These are phyloP conservation scores for Acanthurus tractus DNA, from an alignment of 2,797 vertebrate species.

Conservation along the genomic window DNA sequence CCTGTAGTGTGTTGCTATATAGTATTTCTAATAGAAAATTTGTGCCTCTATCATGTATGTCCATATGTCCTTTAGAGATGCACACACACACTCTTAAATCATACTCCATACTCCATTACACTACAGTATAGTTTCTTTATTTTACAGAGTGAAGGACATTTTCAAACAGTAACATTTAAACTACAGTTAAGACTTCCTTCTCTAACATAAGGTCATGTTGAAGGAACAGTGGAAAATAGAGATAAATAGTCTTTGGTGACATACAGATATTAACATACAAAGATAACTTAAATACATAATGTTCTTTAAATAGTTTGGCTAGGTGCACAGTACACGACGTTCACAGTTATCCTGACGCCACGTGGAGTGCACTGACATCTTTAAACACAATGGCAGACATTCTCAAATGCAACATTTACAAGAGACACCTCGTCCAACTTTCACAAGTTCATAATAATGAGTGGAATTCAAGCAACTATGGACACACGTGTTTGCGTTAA, in stretches of 20 bases:
- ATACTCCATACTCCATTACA: constrained; percentile 52
- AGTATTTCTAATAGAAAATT: neutral
- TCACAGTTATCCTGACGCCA: constrained; percentile 51
- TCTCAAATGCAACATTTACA: constrained; percentile 72
- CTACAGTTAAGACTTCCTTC: constrained; percentile 64
- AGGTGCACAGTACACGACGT: constrained; percentile 52
- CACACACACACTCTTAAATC: constrained; percentile 56
- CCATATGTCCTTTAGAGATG: neutral
- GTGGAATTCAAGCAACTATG: constrained; percentile 69
- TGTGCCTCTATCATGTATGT: neutral
- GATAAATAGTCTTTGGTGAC: constrained; percentile 85
- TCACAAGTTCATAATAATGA: constrained; percentile 68
- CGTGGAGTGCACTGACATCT: constrained; percentile 61
- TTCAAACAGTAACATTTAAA: constrained; percentile 71
- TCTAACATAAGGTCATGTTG: constrained; percentile 36
- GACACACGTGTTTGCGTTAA: constrained; percentile 70
- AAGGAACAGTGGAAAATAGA: constrained; percentile 58
- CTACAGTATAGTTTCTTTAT: constrained; percentile 81
- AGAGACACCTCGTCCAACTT: constrained; percentile 51
- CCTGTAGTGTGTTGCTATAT: neutral
- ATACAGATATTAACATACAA: constrained; percentile 81
- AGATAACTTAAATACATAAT: constrained; percentile 84
- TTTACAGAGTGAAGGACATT: constrained; percentile 76
- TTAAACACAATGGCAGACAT: constrained; percentile 73
- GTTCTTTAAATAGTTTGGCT: constrained; percentile 81